Evolutionary conservation across 2,888 invertebrate genomes (phyloP).

Genomic region (Nephrotoma flavescens): DNA sequence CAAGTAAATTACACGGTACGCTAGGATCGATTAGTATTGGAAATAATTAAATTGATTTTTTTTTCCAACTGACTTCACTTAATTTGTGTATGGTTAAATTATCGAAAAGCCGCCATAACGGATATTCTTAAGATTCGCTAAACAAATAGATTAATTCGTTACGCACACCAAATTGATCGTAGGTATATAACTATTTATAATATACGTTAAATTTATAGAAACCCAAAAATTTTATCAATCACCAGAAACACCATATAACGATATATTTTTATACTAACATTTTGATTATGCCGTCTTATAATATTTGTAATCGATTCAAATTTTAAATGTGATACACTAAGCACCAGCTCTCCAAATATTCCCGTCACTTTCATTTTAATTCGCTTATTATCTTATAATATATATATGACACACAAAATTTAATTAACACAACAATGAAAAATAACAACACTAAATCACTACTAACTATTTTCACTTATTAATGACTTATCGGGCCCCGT

Average conservation of each 20-base stretch:
- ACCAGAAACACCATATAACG: neutral
- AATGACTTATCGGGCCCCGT: neutral
- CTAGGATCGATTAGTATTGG: neutral
- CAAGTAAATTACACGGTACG: neutral
- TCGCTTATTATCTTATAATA: neutral
- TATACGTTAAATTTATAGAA: too few species aligned
- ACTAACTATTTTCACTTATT: neutral
- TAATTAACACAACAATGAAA: neutral
- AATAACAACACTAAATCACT: neutral
- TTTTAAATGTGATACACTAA: constrained; percentile 30
- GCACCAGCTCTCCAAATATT: constrained; percentile 31
- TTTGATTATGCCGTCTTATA: constrained; percentile 21
- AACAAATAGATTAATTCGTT: neutral
- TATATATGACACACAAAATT: neutral
- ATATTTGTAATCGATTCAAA: constrained; percentile 19
- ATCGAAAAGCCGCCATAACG: too few species aligned
- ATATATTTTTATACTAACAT: constrained; percentile 20
- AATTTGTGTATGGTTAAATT: too few species aligned
- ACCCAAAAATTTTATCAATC: neutral
- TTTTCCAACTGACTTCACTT: too few species aligned
- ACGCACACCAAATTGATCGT: too few species aligned
- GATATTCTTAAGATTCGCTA: neutral
- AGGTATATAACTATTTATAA: too few species aligned
- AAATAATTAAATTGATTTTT: neutral
- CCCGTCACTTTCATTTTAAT: constrained; percentile 18